Base-by-base conservation (phyloP, 1,140 invertebrate species). In the Pogonognathellus flavescens region DNA sequence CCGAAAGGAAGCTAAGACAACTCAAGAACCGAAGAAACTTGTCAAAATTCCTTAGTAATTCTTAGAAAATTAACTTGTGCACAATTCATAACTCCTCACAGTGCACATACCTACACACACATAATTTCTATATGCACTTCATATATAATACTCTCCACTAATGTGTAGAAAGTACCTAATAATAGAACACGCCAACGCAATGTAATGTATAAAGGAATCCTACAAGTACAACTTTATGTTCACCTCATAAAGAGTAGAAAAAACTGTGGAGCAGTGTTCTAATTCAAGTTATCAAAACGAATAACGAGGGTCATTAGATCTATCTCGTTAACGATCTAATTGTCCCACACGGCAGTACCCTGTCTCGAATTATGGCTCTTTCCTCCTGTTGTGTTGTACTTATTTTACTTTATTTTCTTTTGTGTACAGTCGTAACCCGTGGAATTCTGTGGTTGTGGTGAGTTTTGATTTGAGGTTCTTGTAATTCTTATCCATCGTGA, bases 41-140 rank as follows among this genome's bases (percentile, higher is more conserved):
- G 53, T 83, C 55, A 49, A 22, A 62, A 59, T 82, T 82, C 53
- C 52, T 82, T 82, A 13, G 62, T 66, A 66, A 66, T 66, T 66
- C 62, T 66, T 66, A 25, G 62, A 66, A 66, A 66, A 66, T 66
- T 66, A 66, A 25, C 25, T 66, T 66, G 20, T 66, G 20, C 62
- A 25, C 20, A 66, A 66, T 66, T 66, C 20, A 66, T 66, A 66
- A 66, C 20, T 41, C 31, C 2, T 41, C 25, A 20, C 6, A 66
- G 14, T 14, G 20, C 22, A 66, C 22, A 25, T 66, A 9, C 22
- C 18, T 11, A 31, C 2, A 16, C 13, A 25, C 10, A 66, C 22
- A 25, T 66, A 66, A 60, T 20, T 18, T 20, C 7, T 66, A 14
- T 14, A 66, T 66, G 62, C 18, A 41, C 31, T 41, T 41, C 31